phyloP scores from a whole-genome alignment of 2,888 invertebrate genomes.

The Hydriomena furcata region DNA sequence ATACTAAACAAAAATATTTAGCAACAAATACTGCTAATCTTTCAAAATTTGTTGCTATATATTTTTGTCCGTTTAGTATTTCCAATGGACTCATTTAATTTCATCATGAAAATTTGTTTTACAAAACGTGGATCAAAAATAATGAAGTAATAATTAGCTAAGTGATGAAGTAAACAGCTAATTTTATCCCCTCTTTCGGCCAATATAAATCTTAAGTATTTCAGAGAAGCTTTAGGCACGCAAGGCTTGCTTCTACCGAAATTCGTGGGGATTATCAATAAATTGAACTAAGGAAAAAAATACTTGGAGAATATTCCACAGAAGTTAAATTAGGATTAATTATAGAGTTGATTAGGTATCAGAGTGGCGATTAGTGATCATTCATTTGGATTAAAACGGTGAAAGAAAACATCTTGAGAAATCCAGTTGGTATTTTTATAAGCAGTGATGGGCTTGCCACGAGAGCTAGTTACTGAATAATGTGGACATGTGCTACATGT shows the following conservation, averaged over 20 bases:
- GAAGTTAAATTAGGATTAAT: conserved; percentile 43
- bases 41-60: too few relatives aligned
- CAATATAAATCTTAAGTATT: conserved; percentile 30
- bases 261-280: conserved; percentile 39
- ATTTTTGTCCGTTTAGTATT: too few relatives aligned
- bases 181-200: conserved; percentile 26
- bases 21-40: too few relatives aligned
- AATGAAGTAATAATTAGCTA: too few relatives aligned
- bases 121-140: conserved; percentile 16
- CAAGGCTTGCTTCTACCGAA: conserved; percentile 35
- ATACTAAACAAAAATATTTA: too few relatives aligned
- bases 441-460: too few relatives aligned
- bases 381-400: too few relatives aligned
- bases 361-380: conserved; percentile 37
- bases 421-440: too few relatives aligned
- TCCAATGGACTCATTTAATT: too few relatives aligned
- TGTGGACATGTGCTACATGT: too few relatives aligned
- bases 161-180: conserved; percentile 19
- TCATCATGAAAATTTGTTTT: background rate
- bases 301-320: conserved; percentile 33
- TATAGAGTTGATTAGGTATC: conserved; percentile 47
- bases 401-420: too few relatives aligned
- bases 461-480: too few relatives aligned
- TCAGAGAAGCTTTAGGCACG: conserved; percentile 30
- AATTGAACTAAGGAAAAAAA: conserved; percentile 38